A percentile compares a stretch with the other conserved stretches of the same genome.
phyloP scores from a whole-genome alignment of 2,797 vertebrate genomes.

The Buceros bicornis region DNA sequence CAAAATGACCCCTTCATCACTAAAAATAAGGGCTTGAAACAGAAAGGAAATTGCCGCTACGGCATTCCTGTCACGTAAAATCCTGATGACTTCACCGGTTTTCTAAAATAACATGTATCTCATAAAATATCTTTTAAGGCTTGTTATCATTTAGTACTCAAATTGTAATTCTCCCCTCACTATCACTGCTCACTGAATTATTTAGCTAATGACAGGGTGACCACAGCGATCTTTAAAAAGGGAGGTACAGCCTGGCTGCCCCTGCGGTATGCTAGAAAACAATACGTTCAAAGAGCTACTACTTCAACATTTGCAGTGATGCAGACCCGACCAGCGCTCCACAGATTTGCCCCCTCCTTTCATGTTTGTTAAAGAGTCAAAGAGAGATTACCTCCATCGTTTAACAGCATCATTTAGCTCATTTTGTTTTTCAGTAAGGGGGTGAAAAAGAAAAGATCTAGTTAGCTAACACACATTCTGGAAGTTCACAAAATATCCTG shows the following conservation, averaged over 20 bases:
- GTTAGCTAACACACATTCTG: background rate
- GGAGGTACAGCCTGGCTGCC: background rate
- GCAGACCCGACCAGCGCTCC: background rate
- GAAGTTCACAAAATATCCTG: background rate
- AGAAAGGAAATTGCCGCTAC: background rate
- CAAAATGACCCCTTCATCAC: slow-evolving; percentile 8
- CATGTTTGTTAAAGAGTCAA: background rate
- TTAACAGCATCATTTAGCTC: background rate
- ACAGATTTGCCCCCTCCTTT: background rate
- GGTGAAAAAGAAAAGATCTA: background rate
- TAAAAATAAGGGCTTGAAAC: slow-evolving; percentile 32
- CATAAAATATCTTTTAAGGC: slow-evolving; percentile 10
- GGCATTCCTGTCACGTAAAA: background rate
- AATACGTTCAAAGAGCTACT: background rate
- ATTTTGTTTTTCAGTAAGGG: slow-evolving; percentile 21
- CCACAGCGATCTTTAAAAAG: background rate
- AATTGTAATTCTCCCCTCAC: slow-evolving; percentile 2
- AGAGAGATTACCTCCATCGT: background rate
- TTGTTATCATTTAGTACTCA: background rate
- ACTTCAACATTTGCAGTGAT: background rate
- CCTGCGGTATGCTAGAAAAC: background rate
- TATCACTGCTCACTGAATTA: slow-evolving; percentile 39
- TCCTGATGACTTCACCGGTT: background rate
- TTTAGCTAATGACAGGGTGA: slow-evolving; percentile 1
- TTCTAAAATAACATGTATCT: slow-evolving; percentile 5